Percentiles rank a stretch among this genome's conserved stretches.
These are phyloP conservation scores for Lagopus leucura DNA, from an alignment of 2,113 vertebrate species.

Conservation along the genomic window DNA sequence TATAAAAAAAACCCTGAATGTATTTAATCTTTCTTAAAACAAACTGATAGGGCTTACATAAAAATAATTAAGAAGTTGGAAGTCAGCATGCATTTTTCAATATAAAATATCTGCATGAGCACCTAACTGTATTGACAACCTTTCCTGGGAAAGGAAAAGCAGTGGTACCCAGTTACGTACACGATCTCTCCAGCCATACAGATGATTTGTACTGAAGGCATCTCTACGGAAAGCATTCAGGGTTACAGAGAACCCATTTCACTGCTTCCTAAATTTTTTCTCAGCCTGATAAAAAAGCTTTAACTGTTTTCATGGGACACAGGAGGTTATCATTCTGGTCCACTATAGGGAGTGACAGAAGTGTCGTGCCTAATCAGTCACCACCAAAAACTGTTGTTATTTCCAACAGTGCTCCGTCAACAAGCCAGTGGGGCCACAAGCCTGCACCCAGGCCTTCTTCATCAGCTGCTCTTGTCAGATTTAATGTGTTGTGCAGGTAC, in stretches of 20 bases:
- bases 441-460: background rate
- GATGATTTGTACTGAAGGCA: background rate
- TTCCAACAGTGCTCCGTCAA: slow-evolving; percentile 39
- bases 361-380: slow-evolving; percentile 52
- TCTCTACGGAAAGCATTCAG: fast-evolving
- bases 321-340: slow-evolving; percentile 42
- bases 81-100: background rate
- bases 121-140: background rate
- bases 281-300: background rate
- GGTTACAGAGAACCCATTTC: background rate
- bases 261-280: background rate
- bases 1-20: background rate
- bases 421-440: background rate
- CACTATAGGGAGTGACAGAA: slow-evolving; percentile 69
- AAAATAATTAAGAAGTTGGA: background rate
- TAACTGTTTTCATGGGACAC: background rate
- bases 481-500: background rate
- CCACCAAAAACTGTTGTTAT: background rate
- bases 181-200: fast-evolving
- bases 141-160: background rate
- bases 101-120: background rate
- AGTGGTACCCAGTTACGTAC: background rate
- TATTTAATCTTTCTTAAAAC: background rate
- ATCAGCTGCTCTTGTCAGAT: background rate
- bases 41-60: background rate